Evolutionary conservation across 2,113 vertebrate species (phyloP).

Genomic region (Chloropsis cyanopogon): DNA sequence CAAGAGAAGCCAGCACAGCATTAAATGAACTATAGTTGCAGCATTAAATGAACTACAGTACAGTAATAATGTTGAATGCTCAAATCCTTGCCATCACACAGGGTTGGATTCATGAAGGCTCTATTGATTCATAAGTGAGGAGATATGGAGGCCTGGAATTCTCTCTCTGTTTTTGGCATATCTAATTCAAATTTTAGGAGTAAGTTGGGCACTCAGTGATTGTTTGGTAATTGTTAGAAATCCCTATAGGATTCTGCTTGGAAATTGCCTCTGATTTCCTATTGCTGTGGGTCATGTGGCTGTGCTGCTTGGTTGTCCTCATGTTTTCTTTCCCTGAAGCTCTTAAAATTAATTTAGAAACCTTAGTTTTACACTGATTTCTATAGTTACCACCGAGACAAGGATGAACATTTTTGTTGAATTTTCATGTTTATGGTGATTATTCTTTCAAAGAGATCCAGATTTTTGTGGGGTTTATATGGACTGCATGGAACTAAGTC

Average conservation of each 20-base stretch:
- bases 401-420: neutral
- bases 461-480: neutral
- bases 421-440: neutral
- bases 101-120: slow-evolving; percentile 20
- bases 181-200: neutral
- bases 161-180: neutral
- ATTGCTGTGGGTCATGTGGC: neutral
- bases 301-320: neutral
- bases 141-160: neutral
- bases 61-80: slow-evolving; percentile 45
- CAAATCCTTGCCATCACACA: neutral
- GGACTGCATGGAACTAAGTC: neutral
- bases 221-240: neutral
- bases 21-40: slow-evolving; percentile 65
- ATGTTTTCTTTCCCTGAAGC: neutral
- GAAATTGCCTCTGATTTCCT: neutral
- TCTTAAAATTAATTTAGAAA: neutral
- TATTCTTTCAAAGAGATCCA: neutral
- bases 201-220: neutral
- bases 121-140: neutral
- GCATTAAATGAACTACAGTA: slow-evolving; percentile 60
- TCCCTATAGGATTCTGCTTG: neutral
- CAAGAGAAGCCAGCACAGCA: slow-evolving; percentile 67
- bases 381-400: neutral
- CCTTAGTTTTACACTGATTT: neutral